Percentiles rank a stretch among this genome's conserved stretches.
phyloP scores from a whole-genome alignment of 2,113 vertebrate species.

The Vidua chalybeata region DNA sequence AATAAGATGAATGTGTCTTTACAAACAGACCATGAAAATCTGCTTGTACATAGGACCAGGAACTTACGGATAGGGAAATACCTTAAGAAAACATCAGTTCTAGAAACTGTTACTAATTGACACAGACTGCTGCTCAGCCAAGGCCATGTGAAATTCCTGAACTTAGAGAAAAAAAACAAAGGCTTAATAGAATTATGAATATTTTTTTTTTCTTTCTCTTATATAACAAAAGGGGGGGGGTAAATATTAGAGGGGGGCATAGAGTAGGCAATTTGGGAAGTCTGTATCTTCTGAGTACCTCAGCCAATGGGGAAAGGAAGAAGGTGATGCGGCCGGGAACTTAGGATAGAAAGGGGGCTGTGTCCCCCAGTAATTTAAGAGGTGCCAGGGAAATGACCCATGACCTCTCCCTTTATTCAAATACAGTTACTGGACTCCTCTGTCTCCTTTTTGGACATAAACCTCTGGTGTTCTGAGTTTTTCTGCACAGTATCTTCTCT shows the following conservation, averaged over 20 bases:
- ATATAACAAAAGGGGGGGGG: neutral
- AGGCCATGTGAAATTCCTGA: neutral
- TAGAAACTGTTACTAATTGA: neutral
- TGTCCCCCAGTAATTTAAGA: rapidly evolving
- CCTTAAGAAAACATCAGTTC: neutral
- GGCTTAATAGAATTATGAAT: neutral
- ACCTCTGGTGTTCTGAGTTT: rapidly evolving
- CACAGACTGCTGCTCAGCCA: neutral
- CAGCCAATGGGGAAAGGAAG: neutral
- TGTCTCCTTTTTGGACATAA: neutral
- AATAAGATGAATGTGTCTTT: neutral
- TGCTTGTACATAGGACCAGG: neutral
- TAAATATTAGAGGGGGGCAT: no score
- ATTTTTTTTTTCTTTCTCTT: neutral
- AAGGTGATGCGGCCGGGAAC: neutral
- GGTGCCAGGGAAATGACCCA: neutral
- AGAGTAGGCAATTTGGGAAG: rapidly evolving
- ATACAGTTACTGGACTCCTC: neutral
- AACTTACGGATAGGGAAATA: neutral
- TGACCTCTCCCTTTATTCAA: neutral
- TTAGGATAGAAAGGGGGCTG: neutral
- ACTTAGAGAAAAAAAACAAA: neutral
- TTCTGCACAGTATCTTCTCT: rapidly evolving
- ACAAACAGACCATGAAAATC: neutral
- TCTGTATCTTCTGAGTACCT: neutral